Evolutionary conservation across 2,113 vertebrate species (phyloP), one percentile per base, ranked within the genome.

Genomic region (Cyanoramphus novaezelandiae): DNA sequence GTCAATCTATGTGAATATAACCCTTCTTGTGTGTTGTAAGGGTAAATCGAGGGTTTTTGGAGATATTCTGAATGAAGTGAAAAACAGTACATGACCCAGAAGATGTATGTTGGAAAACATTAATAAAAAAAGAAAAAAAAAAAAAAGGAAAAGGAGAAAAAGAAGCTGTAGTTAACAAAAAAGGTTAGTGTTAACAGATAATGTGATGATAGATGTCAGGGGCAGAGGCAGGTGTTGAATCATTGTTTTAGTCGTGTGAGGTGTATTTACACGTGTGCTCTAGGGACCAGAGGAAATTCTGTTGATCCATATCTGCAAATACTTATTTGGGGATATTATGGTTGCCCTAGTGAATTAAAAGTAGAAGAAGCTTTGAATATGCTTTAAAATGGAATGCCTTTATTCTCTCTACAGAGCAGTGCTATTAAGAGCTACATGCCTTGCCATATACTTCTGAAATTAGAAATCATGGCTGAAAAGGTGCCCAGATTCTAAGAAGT

Each of bases 331-430:
- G 43, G 25, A 60, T 75, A 46, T 88, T 81, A 81, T 52, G 21
- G 35, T 88, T 90, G 24, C 64, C 94, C 15, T 41, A 24, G 53
- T 89, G 74, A 83, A 83, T 93, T 96, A 93, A 67, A 91, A 91
- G 80, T 41, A 91, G 68, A 81, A 90, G 47, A 5, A 72, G 18
- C 46, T 94, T 92, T 86, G 88, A 88, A 80, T 88, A 65, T 28
- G 82, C 23, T 82, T 88, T 59, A 39, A 86, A 94, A 67, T 19
- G 9, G 35, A 88, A 77, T 39, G 43, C 71, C 23, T 78, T 88
- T 70, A 46, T 67, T 93, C 5, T 86, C 13, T 63, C 86, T 70
- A 55, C 43, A 43, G 50, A 86, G 23, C 50, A 77, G 55, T 67
- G 35, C 85, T 92, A 19, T 75, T 86, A 85, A 67, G 46, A 82